phyloP scores from a whole-genome alignment of 2,888 invertebrate species.

The Lochmaea crataegi region DNA sequence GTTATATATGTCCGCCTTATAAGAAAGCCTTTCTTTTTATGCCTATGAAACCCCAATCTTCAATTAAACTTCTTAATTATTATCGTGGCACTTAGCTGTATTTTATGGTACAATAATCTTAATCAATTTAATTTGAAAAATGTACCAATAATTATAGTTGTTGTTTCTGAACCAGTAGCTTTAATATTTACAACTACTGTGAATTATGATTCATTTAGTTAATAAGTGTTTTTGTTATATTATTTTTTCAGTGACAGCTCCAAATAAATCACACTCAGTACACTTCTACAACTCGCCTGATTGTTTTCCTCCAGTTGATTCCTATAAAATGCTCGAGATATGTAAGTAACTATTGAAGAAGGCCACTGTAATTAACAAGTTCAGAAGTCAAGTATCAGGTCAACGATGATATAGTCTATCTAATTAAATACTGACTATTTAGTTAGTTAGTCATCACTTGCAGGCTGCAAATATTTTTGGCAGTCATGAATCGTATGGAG shows the following conservation, averaged over 20 bases:
- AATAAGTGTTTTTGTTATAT: slow-evolving; percentile 8
- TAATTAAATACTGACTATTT: slow-evolving; percentile 30
- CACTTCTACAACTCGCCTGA: neutral
- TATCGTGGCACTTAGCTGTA: neutral
- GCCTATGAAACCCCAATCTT: neutral
- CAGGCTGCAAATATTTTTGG: slow-evolving; percentile 10
- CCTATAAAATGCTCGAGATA: slow-evolving; percentile 14
- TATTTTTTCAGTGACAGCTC: neutral
- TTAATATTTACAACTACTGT: neutral
- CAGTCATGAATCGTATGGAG: neutral
- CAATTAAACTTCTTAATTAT: neutral
- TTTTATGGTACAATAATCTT: neutral
- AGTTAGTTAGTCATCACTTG: slow-evolving; percentile 34
- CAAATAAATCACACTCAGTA: slow-evolving; percentile 8
- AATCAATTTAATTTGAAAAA: neutral
- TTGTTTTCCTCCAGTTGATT: slow-evolving; percentile 3
- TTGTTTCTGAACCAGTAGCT: neutral
- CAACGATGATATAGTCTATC: slow-evolving; percentile 33
- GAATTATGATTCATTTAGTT: slow-evolving; percentile 1
- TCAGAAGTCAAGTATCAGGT: slow-evolving; percentile 49
- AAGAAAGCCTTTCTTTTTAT: neutral
- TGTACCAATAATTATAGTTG: neutral
- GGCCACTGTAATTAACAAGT: slow-evolving; percentile 48
- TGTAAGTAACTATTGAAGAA: slow-evolving; percentile 28
- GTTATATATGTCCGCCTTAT: neutral